These are phyloP conservation scores for Zaprionus camerounensis DNA, from an alignment of 1,140 invertebrate genomes.

Conservation along the genomic window DNA sequence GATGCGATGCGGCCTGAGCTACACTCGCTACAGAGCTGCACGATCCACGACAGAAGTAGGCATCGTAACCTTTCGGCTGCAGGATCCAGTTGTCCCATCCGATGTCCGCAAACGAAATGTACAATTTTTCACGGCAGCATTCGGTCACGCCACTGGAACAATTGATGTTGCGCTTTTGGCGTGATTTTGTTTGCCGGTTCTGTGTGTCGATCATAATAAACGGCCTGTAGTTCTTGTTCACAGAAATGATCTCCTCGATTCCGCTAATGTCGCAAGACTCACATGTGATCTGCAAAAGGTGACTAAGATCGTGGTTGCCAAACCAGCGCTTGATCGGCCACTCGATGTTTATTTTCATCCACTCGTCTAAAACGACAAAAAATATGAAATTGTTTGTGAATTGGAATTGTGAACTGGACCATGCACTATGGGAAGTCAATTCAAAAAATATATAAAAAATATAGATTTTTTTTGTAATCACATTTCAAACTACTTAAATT, in stretches of 20 bases:
- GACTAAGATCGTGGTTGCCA: slow-evolving; percentile 87
- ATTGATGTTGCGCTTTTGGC: slow-evolving; percentile 88
- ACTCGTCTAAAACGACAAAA: slow-evolving; percentile 87
- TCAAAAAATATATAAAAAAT: too few relatives aligned
- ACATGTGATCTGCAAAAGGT: slow-evolving; percentile 90
- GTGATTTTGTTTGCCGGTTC: slow-evolving; percentile 85
- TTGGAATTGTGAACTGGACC: background rate
- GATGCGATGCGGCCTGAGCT: slow-evolving; percentile 87
- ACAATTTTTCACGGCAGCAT: slow-evolving; percentile 93
- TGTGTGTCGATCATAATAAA: slow-evolving; percentile 91
- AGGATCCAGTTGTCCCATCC: slow-evolving; percentile 96
- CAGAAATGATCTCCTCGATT: slow-evolving; percentile 85
- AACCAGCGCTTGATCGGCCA: slow-evolving; percentile 90
- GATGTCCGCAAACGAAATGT: slow-evolving; percentile 92
- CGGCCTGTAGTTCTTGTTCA: slow-evolving; percentile 88
- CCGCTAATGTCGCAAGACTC: slow-evolving; percentile 88
- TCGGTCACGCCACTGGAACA: slow-evolving; percentile 89
- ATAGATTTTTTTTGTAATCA: too few relatives aligned
- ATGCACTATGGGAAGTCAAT: too few relatives aligned
- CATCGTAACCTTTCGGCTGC: slow-evolving; percentile 91
- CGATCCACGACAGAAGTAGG: slow-evolving; percentile 93
- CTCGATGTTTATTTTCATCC: slow-evolving; percentile 91
- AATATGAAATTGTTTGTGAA: background rate
- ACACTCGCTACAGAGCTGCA: slow-evolving; percentile 89
- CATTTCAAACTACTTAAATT: too few relatives aligned